These are phyloP conservation scores for Oryzias sinensis DNA, from an alignment of 2,797 vertebrate genomes.

Conservation along the genomic window DNA sequence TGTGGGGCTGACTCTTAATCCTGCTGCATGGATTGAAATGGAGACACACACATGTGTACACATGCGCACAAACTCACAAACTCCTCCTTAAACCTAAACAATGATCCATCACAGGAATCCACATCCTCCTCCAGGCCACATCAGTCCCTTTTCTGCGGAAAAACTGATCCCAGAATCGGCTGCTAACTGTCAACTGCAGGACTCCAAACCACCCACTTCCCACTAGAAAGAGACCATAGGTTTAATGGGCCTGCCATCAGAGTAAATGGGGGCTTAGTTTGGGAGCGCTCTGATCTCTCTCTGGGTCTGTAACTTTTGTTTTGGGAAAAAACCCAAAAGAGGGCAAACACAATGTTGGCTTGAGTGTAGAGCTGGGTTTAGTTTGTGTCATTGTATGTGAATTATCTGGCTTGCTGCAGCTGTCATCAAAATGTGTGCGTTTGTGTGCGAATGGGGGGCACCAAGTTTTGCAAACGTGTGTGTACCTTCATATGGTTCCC, in stretches of 20 bases:
- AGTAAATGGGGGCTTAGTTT: slow-evolving; percentile 65
- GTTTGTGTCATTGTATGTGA: slow-evolving; percentile 60
- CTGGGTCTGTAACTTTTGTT: slow-evolving; percentile 50
- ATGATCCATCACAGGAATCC: slow-evolving; percentile 67
- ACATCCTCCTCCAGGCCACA: slow-evolving; percentile 80
- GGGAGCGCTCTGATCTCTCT: slow-evolving; percentile 64
- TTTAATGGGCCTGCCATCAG: slow-evolving; percentile 75
- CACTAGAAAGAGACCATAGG: slow-evolving; percentile 80
- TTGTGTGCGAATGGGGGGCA: slow-evolving; percentile 25
- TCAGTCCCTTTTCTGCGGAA: slow-evolving; percentile 74
- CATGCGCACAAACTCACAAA: slow-evolving; percentile 21
- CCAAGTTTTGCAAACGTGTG: slow-evolving; percentile 22
- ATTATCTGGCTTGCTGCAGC: slow-evolving; percentile 51
- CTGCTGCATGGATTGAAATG: slow-evolving; percentile 41
- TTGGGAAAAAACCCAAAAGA: slow-evolving; percentile 13
- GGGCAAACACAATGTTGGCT: slow-evolving; percentile 58
- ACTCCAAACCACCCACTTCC: slow-evolving; percentile 69
- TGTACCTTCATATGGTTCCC: slow-evolving; percentile 29
- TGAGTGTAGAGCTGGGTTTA: slow-evolving; percentile 58
- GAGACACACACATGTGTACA: slow-evolving; percentile 37
- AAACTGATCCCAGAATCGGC: slow-evolving; percentile 73
- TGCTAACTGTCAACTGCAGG: slow-evolving; percentile 73
- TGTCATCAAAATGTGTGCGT: slow-evolving; percentile 44
- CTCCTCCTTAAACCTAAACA: slow-evolving; percentile 32
- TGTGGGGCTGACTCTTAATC: slow-evolving; percentile 24